These are phyloP conservation scores for Ibycter americanus DNA, from an alignment of 2,797 vertebrate species.

Conservation along the genomic window DNA sequence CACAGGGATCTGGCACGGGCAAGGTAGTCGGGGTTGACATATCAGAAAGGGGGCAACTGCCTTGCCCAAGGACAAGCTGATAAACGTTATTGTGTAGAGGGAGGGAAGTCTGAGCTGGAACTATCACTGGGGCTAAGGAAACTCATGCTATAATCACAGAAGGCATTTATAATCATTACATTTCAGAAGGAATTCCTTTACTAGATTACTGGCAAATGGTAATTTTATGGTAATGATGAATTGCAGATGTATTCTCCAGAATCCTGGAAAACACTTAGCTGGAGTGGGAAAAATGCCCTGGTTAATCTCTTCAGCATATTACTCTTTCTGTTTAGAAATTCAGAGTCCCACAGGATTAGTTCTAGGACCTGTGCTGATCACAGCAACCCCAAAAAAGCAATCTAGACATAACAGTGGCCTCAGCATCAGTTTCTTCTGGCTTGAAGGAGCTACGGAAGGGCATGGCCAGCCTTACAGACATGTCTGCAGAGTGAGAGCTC, in stretches of 20 bases:
- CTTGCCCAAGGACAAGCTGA: neutral
- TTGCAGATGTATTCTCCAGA: conserved; percentile 15
- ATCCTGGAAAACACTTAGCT: neutral
- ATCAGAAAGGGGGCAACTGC: neutral
- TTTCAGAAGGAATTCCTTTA: conserved; percentile 11
- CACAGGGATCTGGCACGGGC: neutral
- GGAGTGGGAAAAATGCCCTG: neutral
- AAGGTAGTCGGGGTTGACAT: neutral
- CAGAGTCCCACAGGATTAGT: neutral
- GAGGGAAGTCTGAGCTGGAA: neutral
- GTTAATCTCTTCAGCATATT: neutral
- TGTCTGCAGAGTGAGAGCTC: neutral
- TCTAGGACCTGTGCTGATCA: neutral
- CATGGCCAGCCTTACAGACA: neutral
- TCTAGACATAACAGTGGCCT: neutral
- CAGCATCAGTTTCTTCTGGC: neutral
- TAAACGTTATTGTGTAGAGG: neutral
- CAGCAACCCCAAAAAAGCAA: neutral
- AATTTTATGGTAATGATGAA: neutral
- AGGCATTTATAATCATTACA: neutral
- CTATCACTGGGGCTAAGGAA: neutral
- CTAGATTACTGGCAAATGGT: neutral
- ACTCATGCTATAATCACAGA: neutral
- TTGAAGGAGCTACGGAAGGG: neutral
- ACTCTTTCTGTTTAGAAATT: neutral